Evolutionary conservation across 2,797 vertebrate genomes (phyloP).

Genomic region (Glossophaga mutica): DNA sequence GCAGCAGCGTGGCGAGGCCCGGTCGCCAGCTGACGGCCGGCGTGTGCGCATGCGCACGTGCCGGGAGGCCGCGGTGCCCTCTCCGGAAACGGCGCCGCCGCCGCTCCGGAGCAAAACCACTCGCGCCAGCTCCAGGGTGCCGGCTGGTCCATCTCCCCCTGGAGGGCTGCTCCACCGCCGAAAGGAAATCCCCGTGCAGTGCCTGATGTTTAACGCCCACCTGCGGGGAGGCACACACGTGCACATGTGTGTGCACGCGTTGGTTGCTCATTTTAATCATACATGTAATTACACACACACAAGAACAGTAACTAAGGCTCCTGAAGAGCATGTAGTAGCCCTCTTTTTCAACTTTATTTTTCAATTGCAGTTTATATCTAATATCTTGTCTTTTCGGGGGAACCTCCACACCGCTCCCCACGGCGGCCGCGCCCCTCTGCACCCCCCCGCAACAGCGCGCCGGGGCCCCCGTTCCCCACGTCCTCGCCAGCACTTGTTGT

Average conservation of each 20-base stretch:
- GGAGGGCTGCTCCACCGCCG: neutral
- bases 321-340: neutral
- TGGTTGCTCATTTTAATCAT: neutral
- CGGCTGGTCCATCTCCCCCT: neutral
- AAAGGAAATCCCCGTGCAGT: neutral
- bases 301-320: neutral
- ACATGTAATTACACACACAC: neutral
- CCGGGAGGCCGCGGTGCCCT: neutral
- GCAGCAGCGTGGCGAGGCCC: neutral
- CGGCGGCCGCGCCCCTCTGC: too few relatives aligned
- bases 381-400: too few relatives aligned
- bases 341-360: neutral
- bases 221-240: neutral
- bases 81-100: neutral
- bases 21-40: too few relatives aligned
- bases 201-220: neutral
- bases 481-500: too few relatives aligned
- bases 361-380: too few relatives aligned
- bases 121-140: neutral
- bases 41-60: rapidly evolving
- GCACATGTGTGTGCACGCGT: neutral
- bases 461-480: too few relatives aligned
- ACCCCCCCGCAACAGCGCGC: too few relatives aligned
- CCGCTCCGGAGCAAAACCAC: neutral
- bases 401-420: too few relatives aligned